phyloP scores from a whole-genome alignment of 1,140 invertebrate genomes.

The Caenorhabditis inopinata region DNA sequence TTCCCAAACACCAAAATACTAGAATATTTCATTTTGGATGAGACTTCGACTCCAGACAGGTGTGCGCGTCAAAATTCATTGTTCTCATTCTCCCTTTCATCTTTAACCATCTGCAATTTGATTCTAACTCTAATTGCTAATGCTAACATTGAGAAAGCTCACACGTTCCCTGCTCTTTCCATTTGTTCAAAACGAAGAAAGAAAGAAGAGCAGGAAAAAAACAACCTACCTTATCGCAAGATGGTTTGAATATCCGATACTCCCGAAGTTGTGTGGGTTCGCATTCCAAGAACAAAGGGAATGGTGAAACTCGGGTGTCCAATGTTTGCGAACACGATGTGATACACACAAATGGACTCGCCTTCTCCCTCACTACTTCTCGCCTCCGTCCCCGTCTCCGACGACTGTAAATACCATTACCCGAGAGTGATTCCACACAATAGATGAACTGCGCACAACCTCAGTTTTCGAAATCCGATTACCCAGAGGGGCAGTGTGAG shows the following conservation, averaged over 20 bases:
- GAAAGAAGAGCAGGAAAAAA: neutral
- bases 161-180: neutral
- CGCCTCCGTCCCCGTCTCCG: neutral
- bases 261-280: conserved; percentile 27
- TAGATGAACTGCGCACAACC: conserved; percentile 4
- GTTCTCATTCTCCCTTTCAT: neutral
- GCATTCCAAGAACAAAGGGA: conserved; percentile 17
- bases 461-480: conserved; percentile 26
- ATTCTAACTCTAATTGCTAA: neutral
- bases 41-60: conserved; percentile 8
- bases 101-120: neutral
- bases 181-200: neutral
- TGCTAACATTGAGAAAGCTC: neutral
- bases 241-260: conserved; percentile 17
- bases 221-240: neutral
- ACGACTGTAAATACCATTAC: conserved; percentile 30
- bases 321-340: conserved; percentile 32
- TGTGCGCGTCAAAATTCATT: conserved; percentile 12
- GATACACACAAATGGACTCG: conserved; percentile 33
- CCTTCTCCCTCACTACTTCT: neutral
- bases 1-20: conserved; percentile 6
- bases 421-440: conserved; percentile 28
- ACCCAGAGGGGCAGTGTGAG: neutral
- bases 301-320: conserved; percentile 6
- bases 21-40: neutral